Conservation (phyloP, 2,888 invertebrate genomes). For the Leptarthrus brevirostris region DNA sequence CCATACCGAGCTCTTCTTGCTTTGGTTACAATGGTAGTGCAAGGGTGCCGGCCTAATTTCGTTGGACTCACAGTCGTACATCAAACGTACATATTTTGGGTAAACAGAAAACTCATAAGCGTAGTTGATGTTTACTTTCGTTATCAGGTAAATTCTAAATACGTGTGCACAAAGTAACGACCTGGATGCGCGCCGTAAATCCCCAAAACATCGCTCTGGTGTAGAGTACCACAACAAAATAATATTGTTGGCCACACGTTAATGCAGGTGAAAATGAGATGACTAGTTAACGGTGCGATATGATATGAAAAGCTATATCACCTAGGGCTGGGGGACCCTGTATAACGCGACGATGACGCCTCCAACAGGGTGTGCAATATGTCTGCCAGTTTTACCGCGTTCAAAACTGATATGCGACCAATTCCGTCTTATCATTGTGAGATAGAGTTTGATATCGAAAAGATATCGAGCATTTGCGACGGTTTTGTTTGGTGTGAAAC, state of each 20-base stretch:
- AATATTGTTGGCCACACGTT: slow-evolving; percentile 16
- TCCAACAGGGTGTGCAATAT: slow-evolving; percentile 26
- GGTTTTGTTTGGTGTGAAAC: slow-evolving; percentile 38
- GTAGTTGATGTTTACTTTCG: slow-evolving; percentile 10
- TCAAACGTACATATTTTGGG: neutral
- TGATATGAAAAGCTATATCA: neutral
- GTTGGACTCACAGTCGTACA: no score
- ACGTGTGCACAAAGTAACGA: neutral
- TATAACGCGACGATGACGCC: slow-evolving; percentile 16
- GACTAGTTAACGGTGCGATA: neutral
- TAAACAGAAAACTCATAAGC: slow-evolving; percentile 23
- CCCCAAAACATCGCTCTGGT: neutral
- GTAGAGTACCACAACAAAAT: neutral
- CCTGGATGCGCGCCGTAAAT: neutral
- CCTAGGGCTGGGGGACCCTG: slow-evolving; percentile 9
- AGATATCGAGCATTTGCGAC: slow-evolving; percentile 55
- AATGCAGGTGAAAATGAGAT: slow-evolving; percentile 24
- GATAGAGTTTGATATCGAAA: slow-evolving; percentile 57
- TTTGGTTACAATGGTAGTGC: no score
- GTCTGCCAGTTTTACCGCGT: slow-evolving; percentile 9
- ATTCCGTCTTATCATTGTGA: slow-evolving; percentile 57
- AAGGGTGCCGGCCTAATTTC: no score
- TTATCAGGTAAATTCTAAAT: slow-evolving; percentile 26
- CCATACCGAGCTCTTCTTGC: no score
- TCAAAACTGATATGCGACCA: slow-evolving; percentile 42